These are phyloP conservation scores for Allacma fusca DNA, from an alignment of 2,888 invertebrate genomes.

Conservation along the genomic window DNA sequence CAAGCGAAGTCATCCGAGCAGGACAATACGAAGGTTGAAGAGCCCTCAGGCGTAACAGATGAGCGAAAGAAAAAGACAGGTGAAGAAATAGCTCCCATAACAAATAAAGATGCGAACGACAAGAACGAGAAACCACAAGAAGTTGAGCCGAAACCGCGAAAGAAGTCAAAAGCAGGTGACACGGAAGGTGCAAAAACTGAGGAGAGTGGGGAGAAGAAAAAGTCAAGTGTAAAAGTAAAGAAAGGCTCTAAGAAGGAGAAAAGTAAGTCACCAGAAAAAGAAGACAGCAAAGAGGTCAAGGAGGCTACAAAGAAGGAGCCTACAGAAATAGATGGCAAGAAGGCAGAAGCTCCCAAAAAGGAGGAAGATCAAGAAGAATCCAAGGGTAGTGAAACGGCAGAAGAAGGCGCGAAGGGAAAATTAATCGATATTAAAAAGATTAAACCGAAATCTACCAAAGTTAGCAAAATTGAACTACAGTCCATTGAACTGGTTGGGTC, in stretches of 20 bases:
- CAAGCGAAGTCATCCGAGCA: too few species aligned
- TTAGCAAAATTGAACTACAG: too few species aligned
- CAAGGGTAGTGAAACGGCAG: neutral
- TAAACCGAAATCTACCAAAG: too few species aligned
- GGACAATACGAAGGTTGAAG: too few species aligned
- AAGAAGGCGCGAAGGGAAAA: neutral
- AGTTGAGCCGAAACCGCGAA: neutral
- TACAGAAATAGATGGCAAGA: neutral
- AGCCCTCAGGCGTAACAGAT: too few species aligned
- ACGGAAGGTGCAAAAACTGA: too few species aligned
- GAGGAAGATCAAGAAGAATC: neutral
- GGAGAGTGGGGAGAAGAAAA: too few species aligned
- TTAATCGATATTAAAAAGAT: neutral
- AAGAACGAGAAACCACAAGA: neutral
- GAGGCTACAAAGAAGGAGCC: neutral
- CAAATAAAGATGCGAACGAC: neutral
- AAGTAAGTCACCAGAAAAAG: neutral
- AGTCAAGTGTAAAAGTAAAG: too few species aligned
- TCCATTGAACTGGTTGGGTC: too few species aligned
- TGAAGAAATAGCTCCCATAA: neutral
- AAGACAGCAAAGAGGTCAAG: neutral
- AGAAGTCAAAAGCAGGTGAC: too few species aligned
- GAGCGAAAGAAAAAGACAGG: neutral
- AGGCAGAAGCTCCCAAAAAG: slow-evolving; percentile 7
- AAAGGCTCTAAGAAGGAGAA: too few species aligned